Evolutionary conservation across 2,797 vertebrate genomes (phyloP).

Genomic region (Euthynnus affinis): DNA sequence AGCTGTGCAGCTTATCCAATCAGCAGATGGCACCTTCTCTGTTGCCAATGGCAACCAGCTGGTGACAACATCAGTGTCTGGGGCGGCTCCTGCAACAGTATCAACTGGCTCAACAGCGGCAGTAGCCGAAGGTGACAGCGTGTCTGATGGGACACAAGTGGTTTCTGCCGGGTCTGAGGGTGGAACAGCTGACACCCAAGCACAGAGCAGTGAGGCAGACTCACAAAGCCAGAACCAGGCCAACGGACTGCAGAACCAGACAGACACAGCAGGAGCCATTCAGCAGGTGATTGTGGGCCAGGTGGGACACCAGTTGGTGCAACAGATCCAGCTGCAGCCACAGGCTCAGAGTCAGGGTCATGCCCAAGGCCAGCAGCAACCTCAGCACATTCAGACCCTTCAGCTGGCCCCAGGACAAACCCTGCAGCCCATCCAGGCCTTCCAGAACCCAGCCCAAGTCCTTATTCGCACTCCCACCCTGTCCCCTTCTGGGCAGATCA

Average conservation of each 20-base stretch:
- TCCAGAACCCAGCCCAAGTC: slow-evolving; percentile 95
- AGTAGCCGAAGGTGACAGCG: slow-evolving; percentile 86
- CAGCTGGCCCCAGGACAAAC: slow-evolving; percentile 97
- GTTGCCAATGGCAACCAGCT: slow-evolving; percentile 95
- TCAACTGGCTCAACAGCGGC: slow-evolving; percentile 84
- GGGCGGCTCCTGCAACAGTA: slow-evolving; percentile 84
- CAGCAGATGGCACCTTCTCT: slow-evolving; percentile 91
- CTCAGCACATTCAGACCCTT: slow-evolving; percentile 87
- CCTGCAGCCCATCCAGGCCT: slow-evolving; percentile 94
- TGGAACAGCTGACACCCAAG: slow-evolving; percentile 83
- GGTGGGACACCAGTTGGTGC: slow-evolving; percentile 94
- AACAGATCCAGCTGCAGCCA: slow-evolving; percentile 95
- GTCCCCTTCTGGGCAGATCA: slow-evolving; percentile 96
- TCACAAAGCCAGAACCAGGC: slow-evolving; percentile 89
- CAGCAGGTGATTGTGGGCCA: slow-evolving; percentile 96
- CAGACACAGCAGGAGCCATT: slow-evolving; percentile 90
- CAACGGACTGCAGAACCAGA: slow-evolving; percentile 92
- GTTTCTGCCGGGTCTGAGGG: slow-evolving; percentile 80
- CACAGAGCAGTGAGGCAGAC: slow-evolving; percentile 83
- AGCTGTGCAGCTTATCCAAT: slow-evolving; percentile 92
- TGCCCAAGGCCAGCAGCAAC: slow-evolving; percentile 83
- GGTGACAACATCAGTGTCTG: slow-evolving; percentile 89
- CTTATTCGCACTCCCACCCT: slow-evolving; percentile 97
- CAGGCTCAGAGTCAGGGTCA: slow-evolving; percentile 92
- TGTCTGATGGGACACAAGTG: slow-evolving; percentile 89